These are phyloP conservation scores for Amia ocellicauda DNA, from an alignment of 2,113 vertebrate species.

Conservation along the genomic window DNA sequence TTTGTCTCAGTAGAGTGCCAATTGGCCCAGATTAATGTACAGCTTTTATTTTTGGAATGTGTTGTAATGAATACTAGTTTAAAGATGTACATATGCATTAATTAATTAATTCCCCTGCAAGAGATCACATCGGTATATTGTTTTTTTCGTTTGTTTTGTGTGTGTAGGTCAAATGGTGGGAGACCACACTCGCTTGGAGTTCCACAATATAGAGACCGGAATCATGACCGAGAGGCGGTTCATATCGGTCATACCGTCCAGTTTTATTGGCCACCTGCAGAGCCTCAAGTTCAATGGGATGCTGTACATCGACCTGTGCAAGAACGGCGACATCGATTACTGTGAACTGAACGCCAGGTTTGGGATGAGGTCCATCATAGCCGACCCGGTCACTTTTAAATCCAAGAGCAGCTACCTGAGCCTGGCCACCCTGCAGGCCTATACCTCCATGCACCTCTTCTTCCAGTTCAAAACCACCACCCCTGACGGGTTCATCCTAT, in stretches of 20 bases:
- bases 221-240: conserved; percentile 96
- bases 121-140: no score
- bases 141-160: no score
- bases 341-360: conserved; percentile 95
- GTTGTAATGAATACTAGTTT: no score
- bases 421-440: conserved; percentile 90
- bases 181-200: conserved; percentile 97
- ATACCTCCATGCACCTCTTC: conserved; percentile 97
- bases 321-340: conserved; percentile 95
- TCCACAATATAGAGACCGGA: conserved; percentile 97
- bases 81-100: no score
- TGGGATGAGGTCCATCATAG: conserved; percentile 90
- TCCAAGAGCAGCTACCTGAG: conserved; percentile 95
- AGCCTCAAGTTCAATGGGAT: conserved; percentile 92
- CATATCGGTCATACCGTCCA: conserved; percentile 89
- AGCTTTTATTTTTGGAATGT: no score
- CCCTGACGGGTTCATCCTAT: conserved; percentile 91
- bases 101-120: no score
- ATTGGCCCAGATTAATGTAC: no score
- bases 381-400: conserved; percentile 93
- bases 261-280: conserved; percentile 96
- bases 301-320: conserved; percentile 96
- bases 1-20: no score
- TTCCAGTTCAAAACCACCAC: conserved; percentile 98
- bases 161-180: conserved; percentile 92